These are phyloP conservation scores for Protobothrops flavoviridis DNA, from an alignment of 2,113 vertebrate species.

Conservation along the genomic window DNA sequence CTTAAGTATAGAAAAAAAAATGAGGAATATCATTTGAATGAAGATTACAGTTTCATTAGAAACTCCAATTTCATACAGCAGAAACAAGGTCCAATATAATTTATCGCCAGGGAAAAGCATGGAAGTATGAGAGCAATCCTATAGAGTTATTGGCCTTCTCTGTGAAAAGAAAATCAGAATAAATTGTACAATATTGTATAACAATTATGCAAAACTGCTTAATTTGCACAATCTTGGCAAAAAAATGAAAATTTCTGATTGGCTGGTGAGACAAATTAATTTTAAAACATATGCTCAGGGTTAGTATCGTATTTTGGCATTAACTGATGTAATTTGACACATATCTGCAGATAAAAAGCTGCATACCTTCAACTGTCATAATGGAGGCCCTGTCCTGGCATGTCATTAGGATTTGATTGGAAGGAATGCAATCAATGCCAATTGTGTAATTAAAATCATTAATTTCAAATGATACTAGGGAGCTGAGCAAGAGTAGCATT, in stretches of 20 bases:
- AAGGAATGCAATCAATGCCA: not conserved
- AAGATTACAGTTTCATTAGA: not conserved
- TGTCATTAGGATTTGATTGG: not conserved
- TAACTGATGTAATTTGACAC: not conserved
- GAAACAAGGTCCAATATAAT: not conserved
- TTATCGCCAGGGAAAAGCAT: not conserved
- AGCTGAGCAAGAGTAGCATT: not conserved
- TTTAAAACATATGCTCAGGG: not conserved
- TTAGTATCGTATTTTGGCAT: not conserved
- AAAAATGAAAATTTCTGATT: not conserved
- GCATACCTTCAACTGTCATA: not conserved
- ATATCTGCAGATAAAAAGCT: not conserved
- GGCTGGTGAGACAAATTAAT: not conserved
- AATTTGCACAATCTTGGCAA: not conserved
- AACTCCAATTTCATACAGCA: not conserved
- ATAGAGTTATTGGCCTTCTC: not conserved
- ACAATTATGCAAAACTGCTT: not conserved
- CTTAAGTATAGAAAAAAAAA: not conserved
- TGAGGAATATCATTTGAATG: not conserved
- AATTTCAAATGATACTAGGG: not conserved
- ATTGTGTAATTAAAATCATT: not conserved
- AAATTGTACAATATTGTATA: not conserved
- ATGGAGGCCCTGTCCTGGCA: not conserved
- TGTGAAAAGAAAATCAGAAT: not conserved
- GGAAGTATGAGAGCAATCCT: not conserved